Percentiles rank a stretch among this genome's conserved stretches.
phyloP scores from a whole-genome alignment of 2,888 invertebrate species.

The Dendrolimus pini region DNA sequence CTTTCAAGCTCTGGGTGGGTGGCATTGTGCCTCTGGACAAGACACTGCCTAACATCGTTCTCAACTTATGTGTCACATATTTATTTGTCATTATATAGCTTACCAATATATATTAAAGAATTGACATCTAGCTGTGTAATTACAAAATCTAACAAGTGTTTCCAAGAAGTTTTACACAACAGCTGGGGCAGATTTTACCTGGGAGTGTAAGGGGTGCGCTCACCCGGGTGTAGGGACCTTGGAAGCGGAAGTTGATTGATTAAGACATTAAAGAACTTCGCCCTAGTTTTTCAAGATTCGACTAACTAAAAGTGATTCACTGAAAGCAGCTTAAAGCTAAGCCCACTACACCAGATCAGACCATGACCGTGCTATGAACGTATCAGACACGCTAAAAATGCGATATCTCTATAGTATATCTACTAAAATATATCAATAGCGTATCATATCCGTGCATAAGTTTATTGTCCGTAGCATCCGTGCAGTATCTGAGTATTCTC shows the following conservation, averaged over 20 bases:
- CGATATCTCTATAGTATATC: too few species aligned
- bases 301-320: too few species aligned
- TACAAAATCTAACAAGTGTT: neutral
- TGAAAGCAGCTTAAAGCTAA: too few species aligned
- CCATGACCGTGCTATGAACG: too few species aligned
- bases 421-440: too few species aligned
- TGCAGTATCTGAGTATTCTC: too few species aligned
- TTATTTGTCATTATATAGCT: slow-evolving; percentile 20
- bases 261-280: too few species aligned
- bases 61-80: slow-evolving; percentile 17
- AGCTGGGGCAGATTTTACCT: neutral
- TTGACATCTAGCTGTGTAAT: neutral
- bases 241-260: neutral
- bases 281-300: too few species aligned
- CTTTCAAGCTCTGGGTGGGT: slow-evolving; percentile 11
- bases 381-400: too few species aligned
- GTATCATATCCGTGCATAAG: too few species aligned
- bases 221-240: neutral
- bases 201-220: neutral
- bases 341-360: too few species aligned
- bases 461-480: too few species aligned
- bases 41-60: slow-evolving; percentile 10
- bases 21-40: slow-evolving; percentile 16
- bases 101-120: slow-evolving; percentile 2
- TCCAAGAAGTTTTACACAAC: neutral